Conservation (phyloP, 2,797 vertebrate genomes). For the Cryptoblepharus egeriae region DNA sequence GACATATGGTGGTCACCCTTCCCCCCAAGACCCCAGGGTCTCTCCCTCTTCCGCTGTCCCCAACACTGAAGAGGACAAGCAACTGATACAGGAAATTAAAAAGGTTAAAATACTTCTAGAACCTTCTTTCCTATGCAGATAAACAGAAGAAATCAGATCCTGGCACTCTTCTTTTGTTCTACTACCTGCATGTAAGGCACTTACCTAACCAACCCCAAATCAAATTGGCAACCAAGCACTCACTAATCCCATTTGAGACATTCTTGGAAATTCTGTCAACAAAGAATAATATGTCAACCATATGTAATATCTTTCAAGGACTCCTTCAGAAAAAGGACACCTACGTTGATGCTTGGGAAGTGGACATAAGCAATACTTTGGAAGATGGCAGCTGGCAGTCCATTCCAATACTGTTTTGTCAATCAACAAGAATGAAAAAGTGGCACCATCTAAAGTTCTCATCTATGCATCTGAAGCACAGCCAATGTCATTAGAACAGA, state of each 20-base stretch:
- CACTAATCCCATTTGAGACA: neutral
- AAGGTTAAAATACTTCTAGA: conserved; percentile 15
- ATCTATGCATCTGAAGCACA: neutral
- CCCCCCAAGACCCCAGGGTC: too few species aligned
- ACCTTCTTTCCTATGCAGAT: conserved; percentile 20
- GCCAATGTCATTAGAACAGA: neutral
- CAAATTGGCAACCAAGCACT: neutral
- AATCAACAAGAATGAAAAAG: neutral
- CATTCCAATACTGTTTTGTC: neutral
- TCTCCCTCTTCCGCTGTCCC: too few species aligned
- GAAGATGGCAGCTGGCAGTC: neutral
- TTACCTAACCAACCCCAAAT: neutral
- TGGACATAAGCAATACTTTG: neutral
- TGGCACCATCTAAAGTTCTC: neutral
- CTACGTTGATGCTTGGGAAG: neutral
- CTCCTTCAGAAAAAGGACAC: neutral
- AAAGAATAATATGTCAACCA: neutral
- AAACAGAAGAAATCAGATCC: neutral
- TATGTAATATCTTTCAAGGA: neutral
- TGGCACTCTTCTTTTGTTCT: neutral
- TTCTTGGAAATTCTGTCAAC: neutral
- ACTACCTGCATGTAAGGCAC: neutral
- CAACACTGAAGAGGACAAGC: neutral
- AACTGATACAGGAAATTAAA: neutral
- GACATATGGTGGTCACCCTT: too few species aligned